Conservation (phyloP, 2,797 vertebrate genomes). For the Takifugu ocellatus region DNA sequence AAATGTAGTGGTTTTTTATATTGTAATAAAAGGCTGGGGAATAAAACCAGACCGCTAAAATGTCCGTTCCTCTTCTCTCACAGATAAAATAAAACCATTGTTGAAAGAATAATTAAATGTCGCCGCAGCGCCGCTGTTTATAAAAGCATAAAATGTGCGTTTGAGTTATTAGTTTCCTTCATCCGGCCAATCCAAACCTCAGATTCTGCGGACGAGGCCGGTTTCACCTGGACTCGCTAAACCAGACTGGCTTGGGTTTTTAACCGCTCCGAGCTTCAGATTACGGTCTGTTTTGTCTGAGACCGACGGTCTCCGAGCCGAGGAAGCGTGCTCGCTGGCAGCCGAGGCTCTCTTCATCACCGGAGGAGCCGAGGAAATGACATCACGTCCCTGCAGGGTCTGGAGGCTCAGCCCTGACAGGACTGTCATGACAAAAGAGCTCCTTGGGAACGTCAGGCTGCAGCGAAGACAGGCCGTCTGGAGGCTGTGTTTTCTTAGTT, state of each 20-base stretch:
- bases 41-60: too few species aligned
- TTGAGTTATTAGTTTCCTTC: too few species aligned
- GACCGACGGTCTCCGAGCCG: constrained; percentile 1
- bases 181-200: too few species aligned
- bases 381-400: constrained; percentile 66
- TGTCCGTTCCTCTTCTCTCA: too few species aligned
- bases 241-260: constrained; percentile 1
- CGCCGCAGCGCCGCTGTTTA: too few species aligned
- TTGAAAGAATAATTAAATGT: too few species aligned
- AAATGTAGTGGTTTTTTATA: too few species aligned
- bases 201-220: too few species aligned
- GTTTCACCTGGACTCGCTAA: not conserved
- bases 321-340: constrained; percentile 44
- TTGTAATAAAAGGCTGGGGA: too few species aligned
- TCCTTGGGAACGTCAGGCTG: constrained; percentile 55
- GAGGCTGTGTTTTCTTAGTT: constrained; percentile 58
- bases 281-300: constrained; percentile 21
- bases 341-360: constrained; percentile 56
- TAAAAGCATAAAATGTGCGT: too few species aligned
- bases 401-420: constrained; percentile 65
- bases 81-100: too few species aligned
- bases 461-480: constrained; percentile 47
- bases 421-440: constrained; percentile 71
- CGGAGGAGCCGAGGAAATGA: constrained; percentile 65
- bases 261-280: constrained; percentile 17